These are phyloP conservation scores for Thysanoteuthis rhombus DNA, from an alignment of 2,888 invertebrate species.

Conservation along the genomic window DNA sequence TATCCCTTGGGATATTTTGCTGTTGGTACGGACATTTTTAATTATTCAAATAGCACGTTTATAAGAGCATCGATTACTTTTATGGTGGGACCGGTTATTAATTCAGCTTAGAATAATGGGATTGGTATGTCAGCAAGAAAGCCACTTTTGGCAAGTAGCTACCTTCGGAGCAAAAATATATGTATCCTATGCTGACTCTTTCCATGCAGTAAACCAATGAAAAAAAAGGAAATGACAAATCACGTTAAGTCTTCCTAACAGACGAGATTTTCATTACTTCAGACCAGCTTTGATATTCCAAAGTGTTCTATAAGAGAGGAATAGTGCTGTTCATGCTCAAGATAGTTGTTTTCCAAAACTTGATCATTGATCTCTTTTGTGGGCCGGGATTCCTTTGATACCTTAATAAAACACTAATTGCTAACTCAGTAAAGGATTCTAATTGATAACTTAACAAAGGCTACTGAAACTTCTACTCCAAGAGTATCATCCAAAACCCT, in stretches of 20 bases:
- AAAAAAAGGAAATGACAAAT: neutral
- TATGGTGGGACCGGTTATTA: too few species aligned
- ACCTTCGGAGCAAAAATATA: neutral
- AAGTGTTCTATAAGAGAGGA: neutral
- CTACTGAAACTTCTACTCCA: too few species aligned
- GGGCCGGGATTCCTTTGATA: too few species aligned
- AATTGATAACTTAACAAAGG: too few species aligned
- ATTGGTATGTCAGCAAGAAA: neutral
- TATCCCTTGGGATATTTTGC: neutral
- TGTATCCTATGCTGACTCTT: neutral
- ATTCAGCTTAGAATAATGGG: neutral
- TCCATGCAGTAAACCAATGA: neutral
- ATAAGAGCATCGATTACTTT: neutral
- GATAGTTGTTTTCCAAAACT: neutral
- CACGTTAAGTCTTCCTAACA: neutral
- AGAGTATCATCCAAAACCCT: too few species aligned
- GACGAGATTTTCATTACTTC: neutral
- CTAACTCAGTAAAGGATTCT: too few species aligned
- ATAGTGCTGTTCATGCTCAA: neutral
- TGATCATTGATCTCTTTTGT: neutral
- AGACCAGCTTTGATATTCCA: neutral
- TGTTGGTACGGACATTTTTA: neutral
- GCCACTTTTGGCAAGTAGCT: neutral
- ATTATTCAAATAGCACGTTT: neutral
- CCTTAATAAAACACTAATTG: too few species aligned